Conservation (phyloP, 2,797 vertebrate genomes). For the Hypotaenidia philippensis region DNA sequence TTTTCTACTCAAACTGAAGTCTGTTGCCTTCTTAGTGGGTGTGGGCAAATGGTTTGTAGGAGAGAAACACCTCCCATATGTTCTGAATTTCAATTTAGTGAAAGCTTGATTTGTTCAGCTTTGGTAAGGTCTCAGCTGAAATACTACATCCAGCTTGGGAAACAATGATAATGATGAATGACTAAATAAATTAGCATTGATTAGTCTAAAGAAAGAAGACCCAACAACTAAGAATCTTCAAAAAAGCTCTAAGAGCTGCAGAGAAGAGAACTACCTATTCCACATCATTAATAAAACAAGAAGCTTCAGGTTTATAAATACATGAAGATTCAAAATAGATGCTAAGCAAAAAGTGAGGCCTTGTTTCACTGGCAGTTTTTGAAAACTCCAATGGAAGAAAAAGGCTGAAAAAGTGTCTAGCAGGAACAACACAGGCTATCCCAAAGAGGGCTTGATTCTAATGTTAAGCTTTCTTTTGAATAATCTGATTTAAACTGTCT, state of each 20-base stretch:
- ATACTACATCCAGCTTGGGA: neutral
- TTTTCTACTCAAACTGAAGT: neutral
- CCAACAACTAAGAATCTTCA: accelerated
- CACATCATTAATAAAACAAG: neutral
- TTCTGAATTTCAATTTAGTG: neutral
- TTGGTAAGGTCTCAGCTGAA: neutral
- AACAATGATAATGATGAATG: neutral
- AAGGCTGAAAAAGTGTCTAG: neutral
- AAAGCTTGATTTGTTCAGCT: neutral
- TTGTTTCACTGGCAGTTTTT: neutral
- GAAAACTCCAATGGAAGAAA: neutral
- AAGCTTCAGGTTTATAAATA: neutral
- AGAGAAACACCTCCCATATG: constrained; percentile 7
- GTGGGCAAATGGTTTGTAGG: neutral
- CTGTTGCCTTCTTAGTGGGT: neutral
- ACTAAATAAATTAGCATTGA: neutral
- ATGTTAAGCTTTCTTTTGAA: neutral
- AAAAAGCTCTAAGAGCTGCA: neutral
- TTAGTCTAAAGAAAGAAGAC: neutral
- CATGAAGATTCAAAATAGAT: neutral
- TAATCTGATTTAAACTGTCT: neutral
- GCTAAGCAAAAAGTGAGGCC: neutral
- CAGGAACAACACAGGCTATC: accelerated
- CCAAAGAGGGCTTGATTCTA: too few species aligned
- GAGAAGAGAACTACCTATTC: neutral